Conservation (phyloP, 2,113 vertebrate genomes). For the Perccottus glenii region DNA sequence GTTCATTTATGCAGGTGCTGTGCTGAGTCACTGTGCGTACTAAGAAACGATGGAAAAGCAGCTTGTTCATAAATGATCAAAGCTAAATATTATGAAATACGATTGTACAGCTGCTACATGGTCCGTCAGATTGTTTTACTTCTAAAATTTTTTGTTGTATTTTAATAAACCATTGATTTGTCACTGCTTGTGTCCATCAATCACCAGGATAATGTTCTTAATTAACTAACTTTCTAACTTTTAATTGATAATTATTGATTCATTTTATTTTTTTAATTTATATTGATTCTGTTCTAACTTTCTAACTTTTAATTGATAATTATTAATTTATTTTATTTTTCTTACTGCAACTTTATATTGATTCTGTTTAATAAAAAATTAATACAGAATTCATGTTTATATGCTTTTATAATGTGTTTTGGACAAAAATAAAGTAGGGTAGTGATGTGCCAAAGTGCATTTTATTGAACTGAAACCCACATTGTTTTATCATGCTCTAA, state of each 20-base stretch:
- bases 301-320: too few species aligned
- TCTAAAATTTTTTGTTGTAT: too few species aligned
- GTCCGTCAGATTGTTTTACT: background rate
- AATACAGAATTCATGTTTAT: background rate
- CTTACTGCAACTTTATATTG: too few species aligned
- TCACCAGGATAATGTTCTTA: too few species aligned
- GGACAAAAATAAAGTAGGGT: background rate
- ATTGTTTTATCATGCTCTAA: conserved; percentile 1
- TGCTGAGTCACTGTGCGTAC: conserved; percentile 22
- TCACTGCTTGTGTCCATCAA: too few species aligned
- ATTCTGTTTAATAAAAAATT: background rate
- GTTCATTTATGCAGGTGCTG: conserved; percentile 32
- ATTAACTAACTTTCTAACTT: too few species aligned
- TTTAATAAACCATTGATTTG: too few species aligned
- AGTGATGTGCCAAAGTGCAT: background rate
- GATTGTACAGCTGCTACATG: conserved; percentile 11
- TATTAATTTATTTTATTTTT: too few species aligned
- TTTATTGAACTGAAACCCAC: conserved; percentile 10
- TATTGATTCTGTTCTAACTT: too few species aligned
- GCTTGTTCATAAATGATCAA: conserved; percentile 3
- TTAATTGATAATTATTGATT: too few species aligned
- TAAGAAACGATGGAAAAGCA: conserved; percentile 10
- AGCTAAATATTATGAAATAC: background rate
- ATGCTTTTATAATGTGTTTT: background rate
- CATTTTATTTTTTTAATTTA: too few species aligned